These are phyloP conservation scores for Endomychus coccineus DNA, from an alignment of 2,888 invertebrate genomes.

Conservation along the genomic window DNA sequence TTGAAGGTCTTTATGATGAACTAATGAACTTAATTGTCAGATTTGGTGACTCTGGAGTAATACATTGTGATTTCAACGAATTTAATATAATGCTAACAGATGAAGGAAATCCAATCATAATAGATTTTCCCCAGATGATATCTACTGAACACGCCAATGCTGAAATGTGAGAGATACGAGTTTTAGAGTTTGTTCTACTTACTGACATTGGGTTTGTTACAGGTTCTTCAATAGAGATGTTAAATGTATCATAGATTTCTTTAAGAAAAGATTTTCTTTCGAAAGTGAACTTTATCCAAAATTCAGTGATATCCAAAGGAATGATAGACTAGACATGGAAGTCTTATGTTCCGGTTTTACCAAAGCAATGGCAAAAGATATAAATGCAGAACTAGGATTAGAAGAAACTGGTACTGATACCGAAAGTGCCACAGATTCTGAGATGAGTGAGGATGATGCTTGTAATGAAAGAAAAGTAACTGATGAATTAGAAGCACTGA, in stretches of 20 bases:
- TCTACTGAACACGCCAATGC: constrained; percentile 91
- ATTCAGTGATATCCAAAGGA: constrained; percentile 68
- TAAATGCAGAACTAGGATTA: constrained; percentile 52
- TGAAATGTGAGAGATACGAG: constrained; percentile 65
- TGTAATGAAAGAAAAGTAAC: constrained; percentile 14
- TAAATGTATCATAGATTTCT: constrained; percentile 83
- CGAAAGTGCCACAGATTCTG: constrained; percentile 29
- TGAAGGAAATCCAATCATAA: constrained; percentile 74
- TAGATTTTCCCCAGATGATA: constrained; percentile 99
- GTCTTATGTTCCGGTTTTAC: constrained; percentile 86
- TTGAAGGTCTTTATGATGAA: constrained; percentile 79
- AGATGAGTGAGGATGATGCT: constrained; percentile 21
- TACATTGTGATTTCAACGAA: constrained; percentile 99
- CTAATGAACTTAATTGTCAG: constrained; percentile 88
- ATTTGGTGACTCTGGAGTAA: constrained; percentile 90
- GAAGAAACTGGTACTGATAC: constrained; percentile 39
- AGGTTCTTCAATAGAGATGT: constrained; percentile 95
- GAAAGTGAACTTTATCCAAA: constrained; percentile 76
- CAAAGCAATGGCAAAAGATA: constrained; percentile 69
- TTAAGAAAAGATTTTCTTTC: constrained; percentile 80
- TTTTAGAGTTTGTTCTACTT: constrained; percentile 2
- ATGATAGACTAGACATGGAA: constrained; percentile 79
- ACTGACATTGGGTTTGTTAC: too few species aligned
- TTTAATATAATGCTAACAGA: constrained; percentile 91
- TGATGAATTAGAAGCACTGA: constrained; percentile 8